These are phyloP conservation scores for Bagarius yarrelli DNA, from an alignment of 2,113 vertebrate genomes.

Conservation along the genomic window DNA sequence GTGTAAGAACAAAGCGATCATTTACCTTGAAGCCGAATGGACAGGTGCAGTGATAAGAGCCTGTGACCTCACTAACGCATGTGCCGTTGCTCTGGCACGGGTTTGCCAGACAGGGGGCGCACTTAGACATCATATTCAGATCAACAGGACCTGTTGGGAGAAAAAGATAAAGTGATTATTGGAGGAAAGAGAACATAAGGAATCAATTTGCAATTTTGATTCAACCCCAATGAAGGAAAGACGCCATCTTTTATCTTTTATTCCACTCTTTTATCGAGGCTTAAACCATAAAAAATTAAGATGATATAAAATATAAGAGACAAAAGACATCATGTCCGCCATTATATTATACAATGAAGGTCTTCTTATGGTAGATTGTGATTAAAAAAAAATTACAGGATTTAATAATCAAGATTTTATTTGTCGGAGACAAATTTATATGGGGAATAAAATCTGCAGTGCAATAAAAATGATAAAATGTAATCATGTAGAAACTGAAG, in stretches of 20 bases:
- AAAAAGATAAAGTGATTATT: background rate
- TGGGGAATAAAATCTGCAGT: too few species aligned
- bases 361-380: background rate
- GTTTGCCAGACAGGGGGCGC: constrained; percentile 85
- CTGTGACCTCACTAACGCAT: constrained; percentile 77
- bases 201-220: background rate
- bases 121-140: constrained; percentile 84
- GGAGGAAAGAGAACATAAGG: background rate
- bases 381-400: background rate
- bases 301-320: background rate
- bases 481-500: background rate
- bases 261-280: background rate
- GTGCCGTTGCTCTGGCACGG: constrained; percentile 94
- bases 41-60: constrained; percentile 87
- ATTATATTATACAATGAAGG: background rate
- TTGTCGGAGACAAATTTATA: too few species aligned
- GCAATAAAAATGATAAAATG: too few species aligned
- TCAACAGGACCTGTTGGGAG: constrained; percentile 78
- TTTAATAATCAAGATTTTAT: too few species aligned
- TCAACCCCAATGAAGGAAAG: background rate
- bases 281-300: background rate
- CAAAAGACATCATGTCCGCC: background rate
- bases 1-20: background rate
- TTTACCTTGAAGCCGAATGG: constrained; percentile 92
- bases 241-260: background rate